phyloP scores from a whole-genome alignment of 2,113 vertebrate genomes.

The Pomatorhinus ruficollis region DNA sequence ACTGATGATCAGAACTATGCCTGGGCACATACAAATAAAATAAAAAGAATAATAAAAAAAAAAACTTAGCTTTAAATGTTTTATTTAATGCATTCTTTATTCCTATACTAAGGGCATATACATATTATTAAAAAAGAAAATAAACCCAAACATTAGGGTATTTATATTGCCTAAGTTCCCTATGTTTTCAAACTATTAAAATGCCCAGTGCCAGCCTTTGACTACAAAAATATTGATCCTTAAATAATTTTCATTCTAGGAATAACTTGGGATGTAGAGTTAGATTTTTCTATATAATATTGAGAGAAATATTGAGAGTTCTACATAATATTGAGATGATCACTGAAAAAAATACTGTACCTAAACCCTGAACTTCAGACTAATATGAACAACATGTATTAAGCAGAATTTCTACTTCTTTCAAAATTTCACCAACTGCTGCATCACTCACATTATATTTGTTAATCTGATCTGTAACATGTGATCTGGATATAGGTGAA shows the following conservation, averaged over 20 bases:
- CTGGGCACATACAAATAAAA: not conserved
- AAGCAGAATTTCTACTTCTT: not conserved
- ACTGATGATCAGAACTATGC: not conserved
- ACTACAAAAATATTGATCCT: not conserved
- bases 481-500: not conserved
- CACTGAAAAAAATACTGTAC: not conserved
- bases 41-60: not conserved
- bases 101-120: not conserved
- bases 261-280: not conserved
- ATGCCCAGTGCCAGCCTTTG: not conserved
- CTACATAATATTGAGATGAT: not conserved
- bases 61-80: not conserved
- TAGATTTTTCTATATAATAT: not conserved
- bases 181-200: not conserved
- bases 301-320: too few relatives aligned
- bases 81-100: not conserved
- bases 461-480: not conserved
- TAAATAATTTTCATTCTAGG: not conserved
- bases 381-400: not conserved
- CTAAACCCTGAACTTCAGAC: not conserved
- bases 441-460: not conserved
- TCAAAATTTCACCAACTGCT: not conserved
- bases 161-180: not conserved
- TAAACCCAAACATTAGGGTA: not conserved
- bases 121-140: not conserved